Conservation (phyloP, 2,888 invertebrate genomes). For the Mesodorylaimus sp. region DNA sequence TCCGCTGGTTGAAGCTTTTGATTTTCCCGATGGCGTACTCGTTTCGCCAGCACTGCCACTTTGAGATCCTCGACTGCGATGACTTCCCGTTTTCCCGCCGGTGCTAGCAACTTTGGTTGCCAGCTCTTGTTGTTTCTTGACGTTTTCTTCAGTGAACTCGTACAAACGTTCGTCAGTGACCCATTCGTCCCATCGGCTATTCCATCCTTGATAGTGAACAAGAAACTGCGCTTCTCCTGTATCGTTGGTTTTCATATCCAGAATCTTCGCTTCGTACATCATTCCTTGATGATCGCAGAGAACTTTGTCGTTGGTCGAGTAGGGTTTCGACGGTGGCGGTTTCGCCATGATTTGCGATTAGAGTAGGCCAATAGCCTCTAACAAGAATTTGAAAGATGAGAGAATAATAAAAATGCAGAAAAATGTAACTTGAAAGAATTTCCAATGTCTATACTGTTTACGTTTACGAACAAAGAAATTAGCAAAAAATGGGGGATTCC, state of each 20-base stretch:
- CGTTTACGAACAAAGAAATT: no score
- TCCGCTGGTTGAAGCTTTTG: background rate
- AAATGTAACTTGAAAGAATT: no score
- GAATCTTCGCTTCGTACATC: conserved; percentile 9
- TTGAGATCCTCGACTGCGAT: no score
- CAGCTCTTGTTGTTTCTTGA: no score
- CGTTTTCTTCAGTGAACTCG: conserved; percentile 7
- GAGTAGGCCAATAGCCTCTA: no score
- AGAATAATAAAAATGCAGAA: no score
- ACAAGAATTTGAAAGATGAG: no score
- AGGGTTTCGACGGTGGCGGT: background rate
- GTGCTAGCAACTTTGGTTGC: no score
- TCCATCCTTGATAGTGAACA: conserved; percentile 11
- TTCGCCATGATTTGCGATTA: no score
- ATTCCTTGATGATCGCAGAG: conserved; percentile 3
- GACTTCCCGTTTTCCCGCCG: no score
- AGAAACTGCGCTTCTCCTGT: background rate
- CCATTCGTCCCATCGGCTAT: conserved; percentile 8
- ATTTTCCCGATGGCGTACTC: background rate
- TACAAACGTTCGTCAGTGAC: background rate
- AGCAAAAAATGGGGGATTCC: no score
- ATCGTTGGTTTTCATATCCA: conserved; percentile 1
- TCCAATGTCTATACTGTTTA: no score
- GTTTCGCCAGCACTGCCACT: background rate
- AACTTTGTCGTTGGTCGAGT: background rate